Conservation (phyloP, 2,888 invertebrate genomes). For the Strigamia transsilvanica region DNA sequence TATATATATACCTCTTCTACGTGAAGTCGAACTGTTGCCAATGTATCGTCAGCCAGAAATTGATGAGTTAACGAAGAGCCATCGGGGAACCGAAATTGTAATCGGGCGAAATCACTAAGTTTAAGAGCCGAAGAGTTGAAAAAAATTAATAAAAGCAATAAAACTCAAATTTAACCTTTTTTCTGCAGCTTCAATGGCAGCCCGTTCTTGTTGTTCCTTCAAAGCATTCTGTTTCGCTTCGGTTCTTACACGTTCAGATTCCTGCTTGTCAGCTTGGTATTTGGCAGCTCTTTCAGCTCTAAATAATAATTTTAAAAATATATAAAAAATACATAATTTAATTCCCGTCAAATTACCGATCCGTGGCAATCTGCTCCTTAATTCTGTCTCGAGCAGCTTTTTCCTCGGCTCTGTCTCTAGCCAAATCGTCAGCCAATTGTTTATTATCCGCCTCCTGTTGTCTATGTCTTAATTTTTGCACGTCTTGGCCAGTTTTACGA, state of each 20-base stretch:
- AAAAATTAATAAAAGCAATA: background rate
- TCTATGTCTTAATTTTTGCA: constrained; percentile 75
- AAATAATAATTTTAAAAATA: constrained; percentile 48
- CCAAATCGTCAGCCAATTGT: constrained; percentile 76
- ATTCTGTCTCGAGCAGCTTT: constrained; percentile 79
- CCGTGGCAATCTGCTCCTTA: constrained; percentile 83
- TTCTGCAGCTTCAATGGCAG: constrained; percentile 61
- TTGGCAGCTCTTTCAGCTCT: constrained; percentile 63
- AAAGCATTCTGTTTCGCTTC: constrained; percentile 60
- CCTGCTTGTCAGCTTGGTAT: constrained; percentile 62
- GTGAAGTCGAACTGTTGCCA: constrained; percentile 68
- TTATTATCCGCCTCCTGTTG: constrained; percentile 80
- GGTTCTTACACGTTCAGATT: constrained; percentile 59
- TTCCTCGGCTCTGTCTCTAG: constrained; percentile 79
- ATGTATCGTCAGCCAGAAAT: constrained; percentile 74
- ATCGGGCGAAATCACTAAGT: constrained; percentile 70
- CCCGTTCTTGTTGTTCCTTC: constrained; percentile 60
- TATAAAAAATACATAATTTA: constrained; percentile 59
- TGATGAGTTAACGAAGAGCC: constrained; percentile 78
- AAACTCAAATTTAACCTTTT: constrained; percentile 59
- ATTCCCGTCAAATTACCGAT: constrained; percentile 67
- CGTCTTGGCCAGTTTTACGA: constrained; percentile 76
- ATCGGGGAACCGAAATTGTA: constrained; percentile 87
- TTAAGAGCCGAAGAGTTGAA: no score
- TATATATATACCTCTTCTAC: constrained; percentile 59